Evolutionary conservation across 2,797 vertebrate genomes (phyloP).

Genomic region (Gymnoscopelus braueri): DNA sequence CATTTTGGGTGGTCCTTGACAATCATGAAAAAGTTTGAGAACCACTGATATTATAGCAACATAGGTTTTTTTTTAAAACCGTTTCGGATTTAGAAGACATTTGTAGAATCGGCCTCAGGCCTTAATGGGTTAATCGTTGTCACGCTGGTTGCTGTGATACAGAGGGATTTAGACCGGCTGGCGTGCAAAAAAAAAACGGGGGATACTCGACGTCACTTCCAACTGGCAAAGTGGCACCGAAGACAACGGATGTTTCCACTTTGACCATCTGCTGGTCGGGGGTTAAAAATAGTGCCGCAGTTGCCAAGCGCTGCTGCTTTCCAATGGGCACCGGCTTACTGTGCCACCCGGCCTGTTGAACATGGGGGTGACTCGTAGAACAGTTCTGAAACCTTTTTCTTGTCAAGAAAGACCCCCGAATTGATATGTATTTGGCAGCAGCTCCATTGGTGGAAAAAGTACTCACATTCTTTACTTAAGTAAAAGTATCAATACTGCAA

Average conservation of each 20-base stretch:
- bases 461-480: too few relatives aligned
- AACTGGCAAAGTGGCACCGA: constrained; percentile 59
- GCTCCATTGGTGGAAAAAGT: too few relatives aligned
- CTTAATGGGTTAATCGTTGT: constrained; percentile 15
- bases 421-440: too few relatives aligned
- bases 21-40: too few relatives aligned
- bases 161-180: constrained; percentile 42
- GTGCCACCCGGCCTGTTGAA: constrained; percentile 26
- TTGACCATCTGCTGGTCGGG: constrained; percentile 73
- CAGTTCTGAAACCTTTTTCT: neutral
- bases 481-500: too few relatives aligned
- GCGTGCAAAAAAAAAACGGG: constrained; percentile 24
- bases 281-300: constrained; percentile 76
- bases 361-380: constrained; percentile 32
- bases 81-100: too few relatives aligned
- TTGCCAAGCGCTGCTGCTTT: constrained; percentile 59
- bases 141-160: constrained; percentile 64
- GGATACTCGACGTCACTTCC: constrained; percentile 68
- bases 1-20: too few relatives aligned
- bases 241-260: constrained; percentile 61
- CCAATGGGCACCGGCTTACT: neutral
- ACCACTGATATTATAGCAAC: too few relatives aligned
- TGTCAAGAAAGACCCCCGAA: too few relatives aligned
- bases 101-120: too few relatives aligned
- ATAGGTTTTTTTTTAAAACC: too few relatives aligned